A percentile compares a stretch with the other conserved stretches of the same genome.
phyloP scores from a whole-genome alignment of 2,888 invertebrate species.

The Agrochola litura region DNA sequence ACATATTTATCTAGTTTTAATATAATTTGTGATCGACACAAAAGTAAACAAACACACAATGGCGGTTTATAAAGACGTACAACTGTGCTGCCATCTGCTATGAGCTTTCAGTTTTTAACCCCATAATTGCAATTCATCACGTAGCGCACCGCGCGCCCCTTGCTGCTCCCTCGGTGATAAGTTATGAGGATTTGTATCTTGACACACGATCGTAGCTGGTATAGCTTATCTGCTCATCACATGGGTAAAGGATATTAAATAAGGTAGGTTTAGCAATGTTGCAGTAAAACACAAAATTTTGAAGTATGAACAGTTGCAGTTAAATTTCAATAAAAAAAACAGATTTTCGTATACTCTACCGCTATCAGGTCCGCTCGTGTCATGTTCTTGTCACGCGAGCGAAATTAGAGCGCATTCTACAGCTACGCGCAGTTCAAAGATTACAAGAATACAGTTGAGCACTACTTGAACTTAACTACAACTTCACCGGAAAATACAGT shows the following conservation, averaged over 20 bases:
- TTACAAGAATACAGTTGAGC: not conserved
- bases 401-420: not conserved
- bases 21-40: no score
- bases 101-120: no score
- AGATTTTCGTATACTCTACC: not conserved
- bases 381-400: not conserved
- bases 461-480: no score
- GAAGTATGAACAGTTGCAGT: not conserved
- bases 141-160: not conserved
- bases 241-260: not conserved
- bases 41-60: no score
- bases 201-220: not conserved
- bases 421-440: not conserved
- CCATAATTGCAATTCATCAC: constrained; percentile 25
- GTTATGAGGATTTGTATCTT: not conserved
- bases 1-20: no score
- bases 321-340: no score
- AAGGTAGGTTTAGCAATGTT: not conserved
- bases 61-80: no score
- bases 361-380: not conserved
- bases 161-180: not conserved
- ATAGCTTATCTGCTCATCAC: not conserved
- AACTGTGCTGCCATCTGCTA: no score
- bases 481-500: no score
- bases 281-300: not conserved